Evolutionary conservation across 2,797 vertebrate genomes (phyloP), one percentile per base, ranked within the genome.

Genomic region (Amphiprion clarkii): DNA sequence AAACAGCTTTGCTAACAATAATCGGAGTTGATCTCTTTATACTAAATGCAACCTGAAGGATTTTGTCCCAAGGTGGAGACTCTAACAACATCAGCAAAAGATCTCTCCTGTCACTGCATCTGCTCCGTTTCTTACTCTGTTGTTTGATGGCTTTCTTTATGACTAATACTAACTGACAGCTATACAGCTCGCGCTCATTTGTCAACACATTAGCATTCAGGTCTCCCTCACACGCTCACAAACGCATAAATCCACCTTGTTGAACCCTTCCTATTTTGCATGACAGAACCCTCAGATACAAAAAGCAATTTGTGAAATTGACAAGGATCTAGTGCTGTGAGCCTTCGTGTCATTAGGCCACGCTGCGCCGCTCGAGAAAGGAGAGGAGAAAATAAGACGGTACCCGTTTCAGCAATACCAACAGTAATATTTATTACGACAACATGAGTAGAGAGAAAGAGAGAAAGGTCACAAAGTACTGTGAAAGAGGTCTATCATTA

Each of bases 391-490:
- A 96, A 96, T 93, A 96, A 97, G 96, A 96, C 96, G 95, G 94
- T 96, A 97, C 91, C 88, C 95, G 92, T 96, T 96, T 96, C 96
- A 96, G 97, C 97, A 97, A 97, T 96, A 97, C 96, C 96, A 99
- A 98, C 95, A 94, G 96, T 96, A 93, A 97, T 96, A 97, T 99
- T 99, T 99, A 99, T 99, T 98, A 97, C 96, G 95, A 97, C 96
- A 97, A 96, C 95, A 97, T 95, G 96, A 97, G 96, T 95, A 97
- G 90, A 95, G 91, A 95, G 90, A 94, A 84, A 91, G 88, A 94
- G 90, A 94, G 90, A 97, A 94, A 97, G 95, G 92, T 98, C 96
- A 98, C 96, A 97, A 97, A 96, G 93, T 93, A 94, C 88, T 92
- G 92, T 96, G 92, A 94, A 94, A 93, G 87, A 93, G 95, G 93